Percentiles rank a stretch among this genome's conserved stretches.
These are phyloP conservation scores for Neoniphon sammara DNA, from an alignment of 2,797 vertebrate species.

Conservation along the genomic window DNA sequence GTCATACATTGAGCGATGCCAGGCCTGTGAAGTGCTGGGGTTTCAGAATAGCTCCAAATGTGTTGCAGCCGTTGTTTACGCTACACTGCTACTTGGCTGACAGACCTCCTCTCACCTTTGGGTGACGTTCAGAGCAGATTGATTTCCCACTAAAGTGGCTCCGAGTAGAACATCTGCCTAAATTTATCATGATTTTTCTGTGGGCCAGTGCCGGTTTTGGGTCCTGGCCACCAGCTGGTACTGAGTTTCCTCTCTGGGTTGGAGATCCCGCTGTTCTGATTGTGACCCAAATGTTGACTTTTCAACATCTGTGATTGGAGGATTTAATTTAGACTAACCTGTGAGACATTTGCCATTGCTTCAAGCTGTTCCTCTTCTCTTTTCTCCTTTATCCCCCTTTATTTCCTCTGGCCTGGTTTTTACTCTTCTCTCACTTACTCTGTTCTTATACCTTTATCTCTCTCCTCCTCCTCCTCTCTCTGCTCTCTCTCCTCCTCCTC, in stretches of 20 bases:
- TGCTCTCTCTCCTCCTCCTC: neutral
- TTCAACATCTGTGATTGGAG: neutral
- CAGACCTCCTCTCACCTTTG: neutral
- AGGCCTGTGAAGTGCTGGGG: too few species aligned
- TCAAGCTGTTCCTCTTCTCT: conserved; percentile 23
- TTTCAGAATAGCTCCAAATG: too few species aligned
- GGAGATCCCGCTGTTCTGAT: neutral
- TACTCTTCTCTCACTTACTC: neutral
- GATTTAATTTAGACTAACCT: neutral
- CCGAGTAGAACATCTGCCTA: neutral
- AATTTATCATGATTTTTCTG: neutral
- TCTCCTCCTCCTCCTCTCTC: neutral
- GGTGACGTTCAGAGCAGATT: neutral
- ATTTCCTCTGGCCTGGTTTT: conserved; percentile 20
- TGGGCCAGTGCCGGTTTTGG: neutral
- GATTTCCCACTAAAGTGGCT: neutral
- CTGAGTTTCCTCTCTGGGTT: neutral
- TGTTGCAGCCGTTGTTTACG: too few species aligned
- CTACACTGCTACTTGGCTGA: neutral
- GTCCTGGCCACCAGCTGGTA: neutral
- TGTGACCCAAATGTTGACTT: neutral
- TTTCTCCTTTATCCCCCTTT: neutral
- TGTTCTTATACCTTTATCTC: neutral
- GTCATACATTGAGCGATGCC: too few species aligned
- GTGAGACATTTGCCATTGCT: conserved; percentile 1